Conservation (phyloP, 2,797 vertebrate species). For the Darevskia nairensis region DNA sequence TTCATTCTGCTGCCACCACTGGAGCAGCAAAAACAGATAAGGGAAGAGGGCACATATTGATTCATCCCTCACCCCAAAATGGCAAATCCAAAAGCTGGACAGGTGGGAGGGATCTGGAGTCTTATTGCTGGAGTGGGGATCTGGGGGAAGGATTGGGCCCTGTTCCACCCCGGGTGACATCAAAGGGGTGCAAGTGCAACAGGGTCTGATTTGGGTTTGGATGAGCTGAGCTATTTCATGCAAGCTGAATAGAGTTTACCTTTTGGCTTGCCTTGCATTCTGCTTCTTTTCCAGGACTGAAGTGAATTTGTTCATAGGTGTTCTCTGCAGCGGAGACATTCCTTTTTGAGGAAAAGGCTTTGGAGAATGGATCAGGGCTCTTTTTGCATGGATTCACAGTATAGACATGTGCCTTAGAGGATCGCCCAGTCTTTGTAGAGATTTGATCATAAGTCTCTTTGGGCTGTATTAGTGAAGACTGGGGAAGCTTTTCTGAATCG, state of each 20-base stretch:
- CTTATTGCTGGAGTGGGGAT: background rate
- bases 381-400: constrained; percentile 69
- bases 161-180: background rate
- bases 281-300: constrained; percentile 16
- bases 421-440: background rate
- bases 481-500: constrained; percentile 52
- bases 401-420: background rate
- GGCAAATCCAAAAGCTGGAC: background rate
- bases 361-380: constrained; percentile 58
- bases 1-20: too few relatives aligned
- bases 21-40: too few relatives aligned
- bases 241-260: constrained; percentile 70
- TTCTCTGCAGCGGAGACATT: background rate
- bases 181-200: background rate
- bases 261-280: constrained; percentile 67
- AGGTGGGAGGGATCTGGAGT: too few relatives aligned
- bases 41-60: too few relatives aligned
- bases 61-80: background rate
- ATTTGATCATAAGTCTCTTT: constrained; percentile 49
- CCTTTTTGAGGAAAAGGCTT: constrained; percentile 48
- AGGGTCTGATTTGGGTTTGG: background rate
- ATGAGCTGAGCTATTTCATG: background rate
- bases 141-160: background rate
- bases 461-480: background rate
- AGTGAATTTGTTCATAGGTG: constrained; percentile 54